Base-by-base conservation (phyloP, 1,140 invertebrate species). In the Ostrea denselamellosa region DNA sequence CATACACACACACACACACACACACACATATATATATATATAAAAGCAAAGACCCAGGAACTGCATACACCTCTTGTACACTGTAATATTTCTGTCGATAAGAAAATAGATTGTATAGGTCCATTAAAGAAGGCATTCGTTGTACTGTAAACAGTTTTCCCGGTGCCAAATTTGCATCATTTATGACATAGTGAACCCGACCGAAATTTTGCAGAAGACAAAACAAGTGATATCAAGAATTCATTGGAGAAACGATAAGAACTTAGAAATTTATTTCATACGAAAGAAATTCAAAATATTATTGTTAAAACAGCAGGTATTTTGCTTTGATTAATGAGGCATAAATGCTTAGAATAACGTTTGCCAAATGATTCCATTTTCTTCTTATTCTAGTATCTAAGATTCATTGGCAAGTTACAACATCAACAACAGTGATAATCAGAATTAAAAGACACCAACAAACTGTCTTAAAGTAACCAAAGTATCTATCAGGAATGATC, bases 241-340 rank as follows among this genome's bases (percentile, higher is more conserved):
- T 77, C 28, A 28, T 28, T 12, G 28, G 25, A 77, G 68, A 77
- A 77, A 77, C 25, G 22, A 77, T 12, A 17, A 25, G 68, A 25
- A 77, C 25, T 77, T 25, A 34, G 28, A 77, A 77, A 77, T 25
- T 77, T 77, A 25, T 34, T 34, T 77, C 68, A 77, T 77, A 77
- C 68, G 25, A 77, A 77, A 77, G 68, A 77, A 77, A 28, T 34
- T 77, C 68, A 77, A 77, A 77, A 77, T 77, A 77, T 62, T 62
- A n/a, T 77, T 28, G 25, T 77, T 77, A 34, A 77, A 77, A 28
- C 68, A 77, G 68, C 68, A 77, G 68, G 68, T 77, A 77, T 28
- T 77, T 34, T 28, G 10, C 68, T 77, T 77, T 34, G 68, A 77
- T 77, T 44, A 77, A 77, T 77, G 68, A 25, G 68, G 68, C 68